Percentiles rank a stretch among this genome's conserved stretches.
These are phyloP conservation scores for Arvicanthis niloticus DNA, from an alignment of 2,113 vertebrate species.

Conservation along the genomic window DNA sequence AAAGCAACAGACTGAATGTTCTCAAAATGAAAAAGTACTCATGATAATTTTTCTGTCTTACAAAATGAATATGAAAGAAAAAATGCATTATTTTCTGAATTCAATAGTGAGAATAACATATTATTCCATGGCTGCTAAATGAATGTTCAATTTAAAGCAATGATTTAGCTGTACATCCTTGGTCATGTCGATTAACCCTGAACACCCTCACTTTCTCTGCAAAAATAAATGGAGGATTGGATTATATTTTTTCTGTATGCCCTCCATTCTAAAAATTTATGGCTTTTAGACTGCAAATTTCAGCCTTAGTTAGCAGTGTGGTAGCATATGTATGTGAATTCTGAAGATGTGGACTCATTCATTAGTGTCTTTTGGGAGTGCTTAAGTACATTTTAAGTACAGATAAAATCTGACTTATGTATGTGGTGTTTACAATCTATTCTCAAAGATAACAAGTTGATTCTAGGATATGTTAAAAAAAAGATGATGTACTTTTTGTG, in stretches of 20 bases:
- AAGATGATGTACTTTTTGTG: neutral
- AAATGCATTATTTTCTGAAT: conserved; percentile 43
- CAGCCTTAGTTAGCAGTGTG: neutral
- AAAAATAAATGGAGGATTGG: conserved; percentile 18
- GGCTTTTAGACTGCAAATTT: conserved; percentile 1
- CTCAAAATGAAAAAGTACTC: conserved; percentile 38
- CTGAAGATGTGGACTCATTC: neutral
- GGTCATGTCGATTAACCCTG: conserved; percentile 36
- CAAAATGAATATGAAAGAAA: neutral
- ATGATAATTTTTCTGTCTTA: conserved; percentile 51
- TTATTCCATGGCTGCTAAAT: conserved; percentile 6
- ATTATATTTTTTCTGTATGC: conserved; percentile 23
- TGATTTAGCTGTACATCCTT: neutral
- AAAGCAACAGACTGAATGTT: conserved; percentile 38
- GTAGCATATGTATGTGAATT: neutral
- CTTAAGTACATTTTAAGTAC: conserved; percentile 9
- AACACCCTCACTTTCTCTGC: conserved; percentile 10
- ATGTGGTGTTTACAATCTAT: neutral
- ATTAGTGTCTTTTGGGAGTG: neutral
- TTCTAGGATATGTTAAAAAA: neutral
- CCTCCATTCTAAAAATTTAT: neutral
- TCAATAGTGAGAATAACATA: conserved; percentile 8
- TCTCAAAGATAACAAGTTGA: neutral
- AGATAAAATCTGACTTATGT: neutral
- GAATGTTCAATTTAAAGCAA: conserved; percentile 37